Evolutionary conservation across 2,888 invertebrate species (phyloP).

Genomic region (Pseudeuparius sepicola): DNA sequence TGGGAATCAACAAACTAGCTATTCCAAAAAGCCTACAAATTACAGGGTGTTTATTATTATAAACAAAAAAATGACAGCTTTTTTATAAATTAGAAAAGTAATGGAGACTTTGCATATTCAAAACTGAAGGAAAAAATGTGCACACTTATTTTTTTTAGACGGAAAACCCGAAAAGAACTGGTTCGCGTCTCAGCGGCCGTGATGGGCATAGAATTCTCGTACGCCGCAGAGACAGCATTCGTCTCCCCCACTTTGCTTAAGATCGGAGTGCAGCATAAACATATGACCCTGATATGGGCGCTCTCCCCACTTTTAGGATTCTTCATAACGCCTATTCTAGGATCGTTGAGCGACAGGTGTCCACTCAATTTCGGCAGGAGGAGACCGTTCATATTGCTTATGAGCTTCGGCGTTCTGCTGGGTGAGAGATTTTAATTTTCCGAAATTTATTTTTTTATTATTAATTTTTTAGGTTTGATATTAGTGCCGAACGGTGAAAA

Average conservation of each 20-base stretch:
- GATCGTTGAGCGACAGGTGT: slow-evolving; percentile 87
- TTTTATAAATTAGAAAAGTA: too few relatives aligned
- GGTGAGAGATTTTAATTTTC: slow-evolving; percentile 45
- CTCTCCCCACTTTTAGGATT: slow-evolving; percentile 89
- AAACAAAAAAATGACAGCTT: too few relatives aligned
- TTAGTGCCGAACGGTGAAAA: slow-evolving; percentile 87
- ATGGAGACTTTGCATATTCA: too few relatives aligned
- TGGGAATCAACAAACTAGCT: too few relatives aligned
- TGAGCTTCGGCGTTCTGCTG: slow-evolving; percentile 81
- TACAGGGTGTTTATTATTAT: too few relatives aligned
- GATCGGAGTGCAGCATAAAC: slow-evolving; percentile 84
- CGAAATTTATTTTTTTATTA: too few relatives aligned
- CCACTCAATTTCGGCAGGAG: slow-evolving; percentile 70
- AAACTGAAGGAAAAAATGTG: too few relatives aligned
- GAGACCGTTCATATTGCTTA: slow-evolving; percentile 81
- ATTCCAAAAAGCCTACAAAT: too few relatives aligned
- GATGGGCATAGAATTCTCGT: slow-evolving; percentile 96
- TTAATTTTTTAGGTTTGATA: slow-evolving; percentile 59
- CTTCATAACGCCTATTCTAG: slow-evolving; percentile 85
- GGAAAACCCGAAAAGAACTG: slow-evolving; percentile 69
- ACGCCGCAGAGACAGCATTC: slow-evolving; percentile 95
- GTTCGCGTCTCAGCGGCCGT: slow-evolving; percentile 87
- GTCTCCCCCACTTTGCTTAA: slow-evolving; percentile 89
- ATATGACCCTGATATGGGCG: slow-evolving; percentile 95
- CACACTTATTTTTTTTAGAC: slow-evolving; percentile 48